Evolutionary conservation across 2,888 invertebrate species (phyloP).

Genomic region (Rhimphoctona megacephalus): DNA sequence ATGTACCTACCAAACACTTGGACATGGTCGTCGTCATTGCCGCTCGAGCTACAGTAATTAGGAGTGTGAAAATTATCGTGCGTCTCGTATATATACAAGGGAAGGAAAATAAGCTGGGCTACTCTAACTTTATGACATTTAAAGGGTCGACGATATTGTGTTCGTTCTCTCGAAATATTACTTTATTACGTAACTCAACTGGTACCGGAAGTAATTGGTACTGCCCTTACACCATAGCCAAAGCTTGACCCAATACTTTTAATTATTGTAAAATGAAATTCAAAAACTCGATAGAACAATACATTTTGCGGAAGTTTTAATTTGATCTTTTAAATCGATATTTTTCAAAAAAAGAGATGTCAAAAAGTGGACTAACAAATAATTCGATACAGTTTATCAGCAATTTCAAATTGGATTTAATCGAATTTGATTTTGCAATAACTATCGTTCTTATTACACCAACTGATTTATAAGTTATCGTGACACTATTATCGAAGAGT

Average conservation of each 20-base stretch:
- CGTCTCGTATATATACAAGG: neutral
- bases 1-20: constrained; percentile 17
- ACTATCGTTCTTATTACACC: neutral
- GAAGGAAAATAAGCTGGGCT: constrained; percentile 1
- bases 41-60: constrained; percentile 6
- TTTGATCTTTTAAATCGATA: neutral
- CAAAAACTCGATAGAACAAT: too few species aligned
- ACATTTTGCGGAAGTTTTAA: neutral
- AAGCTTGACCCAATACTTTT: neutral
- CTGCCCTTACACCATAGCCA: neutral
- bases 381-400: neutral
- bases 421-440: neutral
- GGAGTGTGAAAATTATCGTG: constrained; percentile 4
- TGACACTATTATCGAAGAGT: neutral
- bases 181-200: neutral
- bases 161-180: neutral
- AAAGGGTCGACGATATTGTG: neutral
- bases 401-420: too few species aligned
- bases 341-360: too few species aligned
- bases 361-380: neutral
- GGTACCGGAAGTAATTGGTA: neutral
- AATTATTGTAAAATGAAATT: neutral
- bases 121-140: neutral
- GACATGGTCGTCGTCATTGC: constrained; percentile 2
- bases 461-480: neutral